Evolutionary conservation across 2,113 vertebrate species (phyloP).

Genomic region (Protobothrops flavoviridis): DNA sequence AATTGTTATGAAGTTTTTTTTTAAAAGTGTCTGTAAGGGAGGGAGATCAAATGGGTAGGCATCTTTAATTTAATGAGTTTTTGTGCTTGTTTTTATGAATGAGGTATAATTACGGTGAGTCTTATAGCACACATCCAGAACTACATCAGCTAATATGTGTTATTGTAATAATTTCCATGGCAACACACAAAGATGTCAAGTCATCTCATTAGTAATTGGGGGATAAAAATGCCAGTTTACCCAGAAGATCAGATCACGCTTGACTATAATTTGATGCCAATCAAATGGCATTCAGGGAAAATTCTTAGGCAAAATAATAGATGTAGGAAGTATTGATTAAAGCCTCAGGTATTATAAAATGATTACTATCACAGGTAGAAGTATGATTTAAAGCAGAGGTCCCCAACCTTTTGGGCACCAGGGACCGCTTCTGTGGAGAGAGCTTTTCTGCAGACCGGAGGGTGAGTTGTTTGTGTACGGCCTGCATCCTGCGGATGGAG

Average conservation of each 20-base stretch:
- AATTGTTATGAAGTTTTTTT: not conserved
- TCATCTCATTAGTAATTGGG: not conserved
- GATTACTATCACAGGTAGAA: not conserved
- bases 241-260: not conserved
- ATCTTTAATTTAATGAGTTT: not conserved
- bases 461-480: no score
- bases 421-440: no score
- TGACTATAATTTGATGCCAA: not conserved
- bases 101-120: not conserved
- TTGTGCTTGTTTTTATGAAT: not conserved
- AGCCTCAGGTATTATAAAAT: not conserved
- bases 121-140: not conserved
- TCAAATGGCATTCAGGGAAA: not conserved
- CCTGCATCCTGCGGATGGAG: no score
- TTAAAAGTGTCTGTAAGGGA: not conserved
- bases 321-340: not conserved
- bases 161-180: not conserved
- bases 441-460: no score
- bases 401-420: no score
- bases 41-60: no score
- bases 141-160: not conserved
- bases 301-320: not conserved
- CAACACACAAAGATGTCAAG: fast-evolving
- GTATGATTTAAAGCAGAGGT: not conserved
- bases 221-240: not conserved